Evolutionary conservation across 2,797 vertebrate genomes (phyloP), one percentile per base, ranked within the genome.

Genomic region (Bradypus variegatus): DNA sequence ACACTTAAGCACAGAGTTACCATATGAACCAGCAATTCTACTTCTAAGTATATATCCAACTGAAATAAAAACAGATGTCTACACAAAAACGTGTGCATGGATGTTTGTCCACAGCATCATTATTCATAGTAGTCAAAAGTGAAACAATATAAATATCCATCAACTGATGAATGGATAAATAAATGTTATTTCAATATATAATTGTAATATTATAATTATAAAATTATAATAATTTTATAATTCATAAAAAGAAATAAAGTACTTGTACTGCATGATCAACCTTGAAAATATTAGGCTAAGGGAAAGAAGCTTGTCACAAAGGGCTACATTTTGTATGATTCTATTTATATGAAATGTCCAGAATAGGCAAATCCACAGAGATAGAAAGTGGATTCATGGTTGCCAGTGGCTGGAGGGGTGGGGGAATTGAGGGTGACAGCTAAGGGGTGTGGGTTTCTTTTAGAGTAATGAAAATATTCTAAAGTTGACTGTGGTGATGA

Each of bases 201-300:
- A n/a, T n/a, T n/a, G n/a, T n/a, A n/a, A n/a, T n/a, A n/a, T n/a
- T n/a, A n/a, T n/a, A n/a, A n/a, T n/a, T n/a, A n/a, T n/a, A n/a
- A n/a, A n/a, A n/a, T n/a, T n/a, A n/a, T n/a, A n/a, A n/a, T n/a
- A n/a, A n/a, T n/a, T n/a, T n/a, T n/a, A n/a, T n/a, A n/a, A n/a
- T n/a, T n/a, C n/a, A n/a, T n/a, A n/a, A 82, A 77, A 86, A 45
- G 29, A 15, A 31, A 76, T 69, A 60, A 81, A 86, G 45, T 75
- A 58, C 7, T 55, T 31, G 70, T 31, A 50, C 15, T n/a, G 69
- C n/a, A 55, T 36, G 13, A 69, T 36, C 4, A 70, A 36, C 5
- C 2, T n/a, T 48, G 60, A 89, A 76, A 73, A 67, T 33, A 64
- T 29, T 14, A 38, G 38, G 19, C 14, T 8, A 33, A 58, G 58